These are phyloP conservation scores for Beris chalybata DNA, from an alignment of 2,888 invertebrate species.

Conservation along the genomic window DNA sequence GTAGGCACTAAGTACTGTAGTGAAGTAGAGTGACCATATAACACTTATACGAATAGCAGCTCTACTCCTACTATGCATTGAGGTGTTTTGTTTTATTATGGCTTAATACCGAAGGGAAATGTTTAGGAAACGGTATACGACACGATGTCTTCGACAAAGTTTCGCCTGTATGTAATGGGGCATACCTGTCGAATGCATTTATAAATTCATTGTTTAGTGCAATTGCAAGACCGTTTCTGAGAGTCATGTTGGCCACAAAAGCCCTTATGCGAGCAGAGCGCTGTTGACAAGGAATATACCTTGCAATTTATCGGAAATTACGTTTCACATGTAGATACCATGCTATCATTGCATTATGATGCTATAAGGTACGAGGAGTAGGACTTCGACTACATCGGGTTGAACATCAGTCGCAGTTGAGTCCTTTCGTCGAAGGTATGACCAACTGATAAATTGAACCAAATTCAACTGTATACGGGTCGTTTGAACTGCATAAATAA, in stretches of 20 bases:
- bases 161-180: conserved; percentile 32
- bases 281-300: background rate
- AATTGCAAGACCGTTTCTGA: conserved; percentile 30
- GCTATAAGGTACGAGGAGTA: no score
- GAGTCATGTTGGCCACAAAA: conserved; percentile 34
- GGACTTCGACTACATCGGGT: no score
- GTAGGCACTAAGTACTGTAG: conserved; percentile 4
- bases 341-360: no score
- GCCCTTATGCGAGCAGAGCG: conserved; percentile 28
- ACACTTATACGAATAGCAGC: conserved; percentile 5
- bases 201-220: conserved; percentile 33
- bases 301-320: no score
- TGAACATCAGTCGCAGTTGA: no score
- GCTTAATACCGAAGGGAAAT: conserved; percentile 4
- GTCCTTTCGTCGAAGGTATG: no score
- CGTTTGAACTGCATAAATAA: background rate
- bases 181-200: conserved; percentile 36
- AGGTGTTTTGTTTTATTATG: conserved; percentile 27
- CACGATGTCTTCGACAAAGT: conserved; percentile 33
- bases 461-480: background rate
- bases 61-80: conserved; percentile 2
- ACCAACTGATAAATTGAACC: no score
- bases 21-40: conserved; percentile 19
- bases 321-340: no score
- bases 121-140: conserved; percentile 12